Evolutionary conservation across 2,888 invertebrate genomes (phyloP).

Genomic region (Frankliniella intonsa): DNA sequence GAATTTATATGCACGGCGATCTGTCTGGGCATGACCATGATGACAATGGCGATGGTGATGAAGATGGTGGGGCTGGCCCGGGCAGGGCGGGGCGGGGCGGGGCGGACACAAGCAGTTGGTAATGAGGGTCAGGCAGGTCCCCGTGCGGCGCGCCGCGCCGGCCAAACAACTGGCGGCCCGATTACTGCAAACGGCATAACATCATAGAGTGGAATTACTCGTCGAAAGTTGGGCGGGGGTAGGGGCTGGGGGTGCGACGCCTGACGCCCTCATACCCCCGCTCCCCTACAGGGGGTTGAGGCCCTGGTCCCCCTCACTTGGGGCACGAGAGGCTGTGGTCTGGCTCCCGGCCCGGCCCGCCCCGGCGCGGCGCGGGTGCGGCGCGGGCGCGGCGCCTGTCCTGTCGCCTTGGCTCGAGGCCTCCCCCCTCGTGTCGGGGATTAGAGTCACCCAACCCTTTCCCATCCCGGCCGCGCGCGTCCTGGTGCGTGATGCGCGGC

Average conservation of each 20-base stretch:
- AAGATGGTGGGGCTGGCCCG: background rate
- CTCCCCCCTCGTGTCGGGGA: background rate
- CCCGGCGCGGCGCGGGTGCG: background rate
- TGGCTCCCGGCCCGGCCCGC: background rate
- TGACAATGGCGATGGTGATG: background rate
- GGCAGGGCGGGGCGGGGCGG: too few species aligned
- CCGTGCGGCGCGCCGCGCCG: background rate
- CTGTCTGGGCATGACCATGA: background rate
- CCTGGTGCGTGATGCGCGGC: background rate
- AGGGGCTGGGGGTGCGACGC: too few species aligned
- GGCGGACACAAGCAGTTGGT: background rate
- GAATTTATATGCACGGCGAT: slow-evolving; percentile 20
- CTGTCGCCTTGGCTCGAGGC: background rate
- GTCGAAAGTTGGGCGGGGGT: too few species aligned
- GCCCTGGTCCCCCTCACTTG: background rate
- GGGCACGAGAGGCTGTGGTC: background rate
- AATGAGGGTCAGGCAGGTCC: background rate
- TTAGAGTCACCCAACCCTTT: background rate
- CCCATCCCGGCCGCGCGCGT: slow-evolving; percentile 12
- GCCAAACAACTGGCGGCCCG: too few species aligned
- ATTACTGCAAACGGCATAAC: too few species aligned
- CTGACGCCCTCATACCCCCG: background rate
- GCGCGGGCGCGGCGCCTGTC: background rate
- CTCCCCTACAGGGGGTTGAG: background rate
- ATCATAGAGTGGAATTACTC: too few species aligned